These are phyloP conservation scores for Cosmopolites sordidus DNA, from an alignment of 2,888 invertebrate genomes.

Conservation along the genomic window DNA sequence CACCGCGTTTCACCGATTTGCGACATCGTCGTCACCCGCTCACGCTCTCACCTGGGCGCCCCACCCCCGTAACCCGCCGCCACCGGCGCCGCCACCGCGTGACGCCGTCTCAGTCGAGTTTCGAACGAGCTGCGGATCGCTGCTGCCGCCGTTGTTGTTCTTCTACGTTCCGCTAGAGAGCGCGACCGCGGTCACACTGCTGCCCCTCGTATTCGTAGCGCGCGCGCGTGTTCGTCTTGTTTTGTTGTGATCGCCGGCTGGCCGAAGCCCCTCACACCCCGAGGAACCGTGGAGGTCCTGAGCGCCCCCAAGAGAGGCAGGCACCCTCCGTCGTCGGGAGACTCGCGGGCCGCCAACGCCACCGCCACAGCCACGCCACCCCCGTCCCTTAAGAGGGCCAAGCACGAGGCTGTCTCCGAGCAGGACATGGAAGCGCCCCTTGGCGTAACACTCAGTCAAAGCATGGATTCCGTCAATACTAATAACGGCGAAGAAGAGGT, in stretches of 20 bases:
- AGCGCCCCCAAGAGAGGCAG: constrained; percentile 49
- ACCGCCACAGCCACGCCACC: constrained; percentile 40
- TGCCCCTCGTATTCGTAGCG: constrained; percentile 9
- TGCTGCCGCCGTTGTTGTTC: neutral
- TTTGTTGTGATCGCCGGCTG: constrained; percentile 13
- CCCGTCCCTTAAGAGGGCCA: constrained; percentile 47
- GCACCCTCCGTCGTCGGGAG: constrained; percentile 47
- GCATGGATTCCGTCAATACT: constrained; percentile 97
- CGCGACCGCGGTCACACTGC: constrained; percentile 13
- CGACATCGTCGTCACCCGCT: constrained; percentile 52
- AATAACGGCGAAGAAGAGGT: constrained; percentile 97
- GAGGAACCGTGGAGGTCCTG: constrained; percentile 50
- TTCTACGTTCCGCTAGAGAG: constrained; percentile 1
- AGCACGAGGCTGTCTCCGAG: constrained; percentile 48
- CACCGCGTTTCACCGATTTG: constrained; percentile 48
- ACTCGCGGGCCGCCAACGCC: constrained; percentile 42
- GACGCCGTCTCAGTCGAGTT: constrained; percentile 35
- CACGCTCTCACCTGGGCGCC: constrained; percentile 53
- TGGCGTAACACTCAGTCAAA: constrained; percentile 82
- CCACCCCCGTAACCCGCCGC: constrained; percentile 50
- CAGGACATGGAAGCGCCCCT: constrained; percentile 64
- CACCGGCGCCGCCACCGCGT: constrained; percentile 53
- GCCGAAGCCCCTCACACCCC: constrained; percentile 32
- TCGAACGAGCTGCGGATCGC: constrained; percentile 17
- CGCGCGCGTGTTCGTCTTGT: constrained; percentile 15